These are phyloP conservation scores for Cynoglossus semilaevis DNA, from an alignment of 2,113 vertebrate genomes.

Conservation along the genomic window DNA sequence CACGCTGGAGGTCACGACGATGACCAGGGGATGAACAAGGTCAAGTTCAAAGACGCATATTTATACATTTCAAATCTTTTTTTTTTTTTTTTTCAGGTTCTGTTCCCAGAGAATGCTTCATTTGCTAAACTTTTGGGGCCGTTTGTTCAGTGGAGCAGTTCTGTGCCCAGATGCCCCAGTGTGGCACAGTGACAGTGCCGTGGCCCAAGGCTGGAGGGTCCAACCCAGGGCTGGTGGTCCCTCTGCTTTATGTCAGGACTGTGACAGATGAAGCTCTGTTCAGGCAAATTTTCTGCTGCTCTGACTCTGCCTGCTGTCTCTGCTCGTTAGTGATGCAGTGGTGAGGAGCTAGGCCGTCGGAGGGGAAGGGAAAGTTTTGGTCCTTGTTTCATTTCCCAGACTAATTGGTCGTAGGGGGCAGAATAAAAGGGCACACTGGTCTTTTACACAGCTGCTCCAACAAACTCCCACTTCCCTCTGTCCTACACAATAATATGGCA, in stretches of 20 bases:
- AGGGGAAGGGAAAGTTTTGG: conserved; percentile 40
- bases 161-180: conserved; percentile 42
- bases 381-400: conserved; percentile 37
- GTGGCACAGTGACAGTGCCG: conserved; percentile 36
- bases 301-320: conserved; percentile 72
- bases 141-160: conserved; percentile 65
- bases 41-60: background rate
- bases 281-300: conserved; percentile 75
- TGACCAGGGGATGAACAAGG: background rate
- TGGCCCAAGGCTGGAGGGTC: conserved; percentile 44
- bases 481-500: conserved; percentile 3
- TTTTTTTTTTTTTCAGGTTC: too few species aligned
- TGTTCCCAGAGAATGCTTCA: background rate
- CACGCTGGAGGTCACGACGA: background rate
- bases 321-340: conserved; percentile 55
- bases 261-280: conserved; percentile 72
- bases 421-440: conserved; percentile 28
- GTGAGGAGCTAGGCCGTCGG: conserved; percentile 51
- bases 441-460: conserved; percentile 21
- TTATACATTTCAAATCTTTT: too few species aligned
- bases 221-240: conserved; percentile 56
- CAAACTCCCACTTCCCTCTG: conserved; percentile 5
- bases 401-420: conserved; percentile 18
- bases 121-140: conserved; percentile 49
- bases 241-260: conserved; percentile 60